These are phyloP conservation scores for Ataeniobius toweri DNA, from an alignment of 2,797 vertebrate genomes.

Conservation along the genomic window DNA sequence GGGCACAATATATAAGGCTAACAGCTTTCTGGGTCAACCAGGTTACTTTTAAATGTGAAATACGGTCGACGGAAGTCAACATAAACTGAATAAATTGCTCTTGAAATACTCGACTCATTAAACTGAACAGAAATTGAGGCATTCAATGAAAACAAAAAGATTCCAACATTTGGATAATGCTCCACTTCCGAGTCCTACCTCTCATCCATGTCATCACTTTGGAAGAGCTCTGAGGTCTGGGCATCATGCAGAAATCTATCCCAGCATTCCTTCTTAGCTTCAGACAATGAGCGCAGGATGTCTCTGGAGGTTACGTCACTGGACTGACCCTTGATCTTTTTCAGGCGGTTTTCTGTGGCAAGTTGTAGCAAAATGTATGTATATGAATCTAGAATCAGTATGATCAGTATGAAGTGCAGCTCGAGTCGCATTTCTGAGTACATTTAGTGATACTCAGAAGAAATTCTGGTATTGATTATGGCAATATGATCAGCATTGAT, in stretches of 20 bases:
- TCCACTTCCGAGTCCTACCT: slow-evolving; percentile 77
- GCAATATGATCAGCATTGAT: not conserved
- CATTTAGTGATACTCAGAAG: too few relatives aligned
- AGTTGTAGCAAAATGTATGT: not conserved
- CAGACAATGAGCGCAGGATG: slow-evolving; percentile 91
- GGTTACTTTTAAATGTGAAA: too few relatives aligned
- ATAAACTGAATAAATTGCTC: not conserved
- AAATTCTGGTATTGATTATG: too few relatives aligned
- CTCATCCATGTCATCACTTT: slow-evolving; percentile 88
- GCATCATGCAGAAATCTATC: slow-evolving; percentile 94
- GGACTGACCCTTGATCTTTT: slow-evolving; percentile 90
- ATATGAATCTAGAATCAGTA: not conserved
- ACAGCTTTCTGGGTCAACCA: too few relatives aligned
- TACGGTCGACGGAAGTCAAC: too few relatives aligned
- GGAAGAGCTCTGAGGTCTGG: slow-evolving; percentile 88
- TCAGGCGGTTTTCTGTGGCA: slow-evolving; percentile 89
- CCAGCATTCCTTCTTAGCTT: slow-evolving; percentile 98
- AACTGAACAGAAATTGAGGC: not conserved
- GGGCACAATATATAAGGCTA: too few relatives aligned
- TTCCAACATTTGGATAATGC: not conserved
- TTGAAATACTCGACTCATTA: not conserved
- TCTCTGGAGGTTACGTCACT: slow-evolving; percentile 95
- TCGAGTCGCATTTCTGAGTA: too few relatives aligned
- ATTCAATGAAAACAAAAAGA: not conserved
- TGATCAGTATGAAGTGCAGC: not conserved